Percentiles rank a stretch among this genome's conserved stretches.
These are phyloP conservation scores for Seriola aureovittata DNA, from an alignment of 2,113 vertebrate genomes.

Conservation along the genomic window DNA sequence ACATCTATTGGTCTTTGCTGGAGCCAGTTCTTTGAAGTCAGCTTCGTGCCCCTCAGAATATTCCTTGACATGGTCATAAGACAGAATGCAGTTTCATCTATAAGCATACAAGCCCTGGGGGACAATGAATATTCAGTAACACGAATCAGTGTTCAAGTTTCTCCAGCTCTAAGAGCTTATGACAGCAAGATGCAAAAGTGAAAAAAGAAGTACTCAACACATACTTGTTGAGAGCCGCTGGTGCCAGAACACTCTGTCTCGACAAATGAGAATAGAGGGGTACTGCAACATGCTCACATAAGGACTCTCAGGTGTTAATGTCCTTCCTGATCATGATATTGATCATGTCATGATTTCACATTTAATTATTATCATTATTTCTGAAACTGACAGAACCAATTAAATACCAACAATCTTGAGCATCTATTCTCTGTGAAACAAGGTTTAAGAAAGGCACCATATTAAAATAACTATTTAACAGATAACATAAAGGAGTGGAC, in stretches of 20 bases:
- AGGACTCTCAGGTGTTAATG: slow-evolving; percentile 13
- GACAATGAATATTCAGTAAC: slow-evolving; percentile 1
- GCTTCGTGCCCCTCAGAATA: neutral
- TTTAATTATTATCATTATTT: neutral
- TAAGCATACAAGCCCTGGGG: neutral
- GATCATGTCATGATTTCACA: neutral
- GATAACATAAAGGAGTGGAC: neutral
- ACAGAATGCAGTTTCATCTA: neutral
- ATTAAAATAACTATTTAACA: neutral
- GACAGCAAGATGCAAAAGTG: slow-evolving; percentile 16
- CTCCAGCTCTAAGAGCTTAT: slow-evolving; percentile 2
- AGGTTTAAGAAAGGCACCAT: neutral
- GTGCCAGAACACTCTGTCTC: slow-evolving; percentile 24
- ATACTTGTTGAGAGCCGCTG: slow-evolving; percentile 17
- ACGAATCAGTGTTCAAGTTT: neutral
- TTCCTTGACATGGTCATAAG: neutral
- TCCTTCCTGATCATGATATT: neutral
- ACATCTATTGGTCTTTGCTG: neutral
- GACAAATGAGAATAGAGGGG: slow-evolving; percentile 14
- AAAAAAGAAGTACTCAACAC: slow-evolving; percentile 27
- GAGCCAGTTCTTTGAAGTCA: neutral
- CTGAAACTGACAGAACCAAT: neutral
- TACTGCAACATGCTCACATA: slow-evolving; percentile 9
- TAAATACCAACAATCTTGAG: neutral
- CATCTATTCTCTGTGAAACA: neutral